These are phyloP conservation scores for Engraulis encrasicolus DNA, from an alignment of 2,113 vertebrate genomes.

Conservation along the genomic window DNA sequence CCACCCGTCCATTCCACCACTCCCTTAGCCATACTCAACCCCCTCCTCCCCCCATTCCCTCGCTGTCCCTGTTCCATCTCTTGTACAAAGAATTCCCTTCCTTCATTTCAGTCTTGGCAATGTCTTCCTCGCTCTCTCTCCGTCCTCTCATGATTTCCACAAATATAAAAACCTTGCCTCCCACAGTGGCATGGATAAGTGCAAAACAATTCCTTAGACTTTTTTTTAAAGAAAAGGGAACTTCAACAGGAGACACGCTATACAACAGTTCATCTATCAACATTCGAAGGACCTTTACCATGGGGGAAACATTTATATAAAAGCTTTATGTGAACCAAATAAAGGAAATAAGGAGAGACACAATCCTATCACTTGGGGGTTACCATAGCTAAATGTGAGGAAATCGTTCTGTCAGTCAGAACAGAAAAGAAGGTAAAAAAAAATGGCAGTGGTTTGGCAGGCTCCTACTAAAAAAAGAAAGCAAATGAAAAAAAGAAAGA, in stretches of 20 bases:
- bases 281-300: not conserved
- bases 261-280: constrained; percentile 1
- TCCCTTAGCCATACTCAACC: not conserved
- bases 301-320: not conserved
- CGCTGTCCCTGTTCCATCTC: not conserved
- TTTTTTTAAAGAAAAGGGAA: not conserved
- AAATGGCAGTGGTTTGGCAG: not conserved
- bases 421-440: not conserved
- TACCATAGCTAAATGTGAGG: not conserved
- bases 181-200: not conserved
- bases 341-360: not conserved
- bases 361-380: not conserved
- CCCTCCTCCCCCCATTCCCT: too few relatives aligned
- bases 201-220: not conserved
- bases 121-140: not conserved
- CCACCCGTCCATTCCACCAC: not conserved
- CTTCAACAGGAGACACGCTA: not conserved
- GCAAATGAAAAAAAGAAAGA: not conserved
- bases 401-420: not conserved
- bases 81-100: not conserved
- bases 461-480: not conserved
- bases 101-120: not conserved
- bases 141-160: not conserved
- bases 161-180: not conserved
- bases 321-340: not conserved